phyloP scores from a whole-genome alignment of 2,113 vertebrate genomes.

The Merops nubicus region DNA sequence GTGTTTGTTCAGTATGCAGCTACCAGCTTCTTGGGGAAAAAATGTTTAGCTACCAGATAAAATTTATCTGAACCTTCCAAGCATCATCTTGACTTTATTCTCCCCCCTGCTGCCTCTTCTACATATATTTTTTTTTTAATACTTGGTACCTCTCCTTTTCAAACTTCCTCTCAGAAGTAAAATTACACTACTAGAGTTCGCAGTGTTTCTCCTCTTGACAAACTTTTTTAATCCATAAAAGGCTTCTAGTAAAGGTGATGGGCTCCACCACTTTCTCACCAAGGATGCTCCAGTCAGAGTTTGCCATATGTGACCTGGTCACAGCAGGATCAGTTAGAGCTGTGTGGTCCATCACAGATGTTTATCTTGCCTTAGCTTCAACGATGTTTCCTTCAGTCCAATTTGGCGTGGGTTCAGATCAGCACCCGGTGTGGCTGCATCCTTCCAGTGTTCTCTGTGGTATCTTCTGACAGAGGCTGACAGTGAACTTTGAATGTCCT shows the following conservation, averaged over 20 bases:
- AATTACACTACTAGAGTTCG: accelerated
- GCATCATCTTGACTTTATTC: not conserved
- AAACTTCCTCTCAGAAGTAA: not conserved
- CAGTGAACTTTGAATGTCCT: not conserved
- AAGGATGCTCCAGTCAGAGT: not conserved
- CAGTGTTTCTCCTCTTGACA: not conserved
- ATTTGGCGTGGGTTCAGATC: not conserved
- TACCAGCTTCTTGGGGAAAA: accelerated
- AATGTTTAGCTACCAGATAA: not conserved
- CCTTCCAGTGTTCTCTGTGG: not conserved
- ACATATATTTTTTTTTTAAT: not conserved
- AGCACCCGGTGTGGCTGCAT: accelerated
- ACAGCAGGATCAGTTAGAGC: not conserved
- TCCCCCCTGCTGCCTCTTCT: not conserved
- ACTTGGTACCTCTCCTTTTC: not conserved
- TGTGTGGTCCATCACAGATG: not conserved
- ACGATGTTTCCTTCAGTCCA: accelerated
- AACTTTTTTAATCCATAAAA: not conserved
- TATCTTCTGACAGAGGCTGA: not conserved
- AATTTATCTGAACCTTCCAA: not conserved
- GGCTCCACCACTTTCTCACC: not conserved
- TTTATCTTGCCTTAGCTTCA: not conserved
- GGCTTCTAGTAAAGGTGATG: not conserved
- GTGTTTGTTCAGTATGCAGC: not conserved
- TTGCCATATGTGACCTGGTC: no score